These are phyloP conservation scores for Psammodynastes pulverulentus DNA, from an alignment of 2,113 vertebrate genomes.

Conservation along the genomic window DNA sequence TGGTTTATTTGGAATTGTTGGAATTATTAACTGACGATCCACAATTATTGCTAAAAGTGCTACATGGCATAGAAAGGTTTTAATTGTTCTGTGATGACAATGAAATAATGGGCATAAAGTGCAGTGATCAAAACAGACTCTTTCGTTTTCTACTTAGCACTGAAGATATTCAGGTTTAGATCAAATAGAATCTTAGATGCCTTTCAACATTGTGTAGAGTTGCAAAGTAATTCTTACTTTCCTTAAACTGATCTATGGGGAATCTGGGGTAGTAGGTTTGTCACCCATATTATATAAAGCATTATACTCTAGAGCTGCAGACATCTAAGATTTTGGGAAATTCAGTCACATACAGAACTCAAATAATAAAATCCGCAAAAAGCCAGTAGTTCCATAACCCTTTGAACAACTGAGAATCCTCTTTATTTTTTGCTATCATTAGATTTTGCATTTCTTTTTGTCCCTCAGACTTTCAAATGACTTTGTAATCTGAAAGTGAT, in stretches of 20 bases:
- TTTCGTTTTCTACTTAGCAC: neutral
- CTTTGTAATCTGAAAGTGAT: neutral
- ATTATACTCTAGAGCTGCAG: neutral
- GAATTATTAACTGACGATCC: neutral
- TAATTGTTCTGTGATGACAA: neutral
- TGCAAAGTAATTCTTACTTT: neutral
- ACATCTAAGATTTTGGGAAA: neutral
- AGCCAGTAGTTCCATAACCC: neutral
- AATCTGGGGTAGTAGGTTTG: neutral
- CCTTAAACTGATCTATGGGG: neutral
- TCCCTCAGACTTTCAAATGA: neutral
- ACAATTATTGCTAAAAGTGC: neutral
- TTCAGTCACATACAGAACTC: neutral
- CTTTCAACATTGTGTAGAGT: neutral
- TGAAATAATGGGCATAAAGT: neutral
- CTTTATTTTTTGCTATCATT: neutral
- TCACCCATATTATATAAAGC: neutral
- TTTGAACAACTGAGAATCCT: neutral
- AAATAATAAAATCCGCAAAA: neutral
- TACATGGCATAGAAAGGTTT: neutral
- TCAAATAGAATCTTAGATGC: neutral
- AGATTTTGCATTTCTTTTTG: neutral
- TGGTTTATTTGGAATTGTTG: neutral
- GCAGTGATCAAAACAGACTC: neutral
- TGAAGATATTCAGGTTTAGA: neutral